These are phyloP conservation scores for Bellardia pandia DNA, from an alignment of 2,888 invertebrate genomes.

Conservation along the genomic window DNA sequence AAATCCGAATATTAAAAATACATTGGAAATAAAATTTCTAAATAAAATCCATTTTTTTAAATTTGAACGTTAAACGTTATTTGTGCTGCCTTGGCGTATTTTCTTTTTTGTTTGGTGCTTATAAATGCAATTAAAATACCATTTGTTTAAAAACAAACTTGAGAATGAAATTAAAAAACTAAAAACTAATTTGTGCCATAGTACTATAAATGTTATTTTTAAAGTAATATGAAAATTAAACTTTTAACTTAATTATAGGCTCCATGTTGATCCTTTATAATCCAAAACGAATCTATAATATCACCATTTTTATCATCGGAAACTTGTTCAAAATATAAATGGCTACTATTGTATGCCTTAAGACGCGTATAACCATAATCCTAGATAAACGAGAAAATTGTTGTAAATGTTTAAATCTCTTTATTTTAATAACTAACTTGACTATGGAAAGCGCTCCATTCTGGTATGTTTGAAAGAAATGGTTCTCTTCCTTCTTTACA, in stretches of 20 bases:
- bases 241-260: slow-evolving; percentile 74
- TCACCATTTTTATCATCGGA: slow-evolving; percentile 89
- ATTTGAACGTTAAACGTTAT: slow-evolving; percentile 39
- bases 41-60: background rate
- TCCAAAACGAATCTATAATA: slow-evolving; percentile 89
- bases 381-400: slow-evolving; percentile 60
- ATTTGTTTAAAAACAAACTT: background rate
- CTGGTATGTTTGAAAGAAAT: slow-evolving; percentile 86
- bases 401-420: background rate
- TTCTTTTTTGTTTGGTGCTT: background rate
- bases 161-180: slow-evolving; percentile 24
- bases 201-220: slow-evolving; percentile 18
- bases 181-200: slow-evolving; percentile 31
- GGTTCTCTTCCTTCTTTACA: slow-evolving; percentile 93
- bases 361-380: slow-evolving; percentile 98
- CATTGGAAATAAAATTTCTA: no score
- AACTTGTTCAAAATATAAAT: slow-evolving; percentile 95
- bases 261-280: slow-evolving; percentile 86
- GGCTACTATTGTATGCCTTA: slow-evolving; percentile 91
- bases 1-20: no score
- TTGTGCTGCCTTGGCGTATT: slow-evolving; percentile 32
- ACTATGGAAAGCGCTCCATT: slow-evolving; percentile 94
- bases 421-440: slow-evolving; percentile 76
- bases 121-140: slow-evolving; percentile 5
- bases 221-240: background rate